Evolutionary conservation across 2,797 vertebrate species (phyloP).

Genomic region (Apogon hyalosoma): DNA sequence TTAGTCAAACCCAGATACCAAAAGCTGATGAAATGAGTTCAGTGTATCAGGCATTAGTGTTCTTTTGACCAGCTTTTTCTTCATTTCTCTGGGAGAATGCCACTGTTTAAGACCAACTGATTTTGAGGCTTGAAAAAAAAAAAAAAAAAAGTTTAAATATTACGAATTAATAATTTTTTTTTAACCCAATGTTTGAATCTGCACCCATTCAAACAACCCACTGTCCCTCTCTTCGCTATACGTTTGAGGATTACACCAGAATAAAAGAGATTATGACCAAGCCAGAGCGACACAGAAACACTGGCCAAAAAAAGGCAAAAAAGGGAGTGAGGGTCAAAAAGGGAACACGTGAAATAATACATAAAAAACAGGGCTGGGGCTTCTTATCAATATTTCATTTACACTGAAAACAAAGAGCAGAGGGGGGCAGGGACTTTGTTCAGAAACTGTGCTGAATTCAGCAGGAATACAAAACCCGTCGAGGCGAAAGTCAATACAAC

Average conservation of each 20-base stretch:
- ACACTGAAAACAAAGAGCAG: conserved; percentile 48
- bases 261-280: conserved; percentile 24
- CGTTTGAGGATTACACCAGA: conserved; percentile 19
- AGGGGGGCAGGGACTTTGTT: background rate
- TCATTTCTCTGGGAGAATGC: no score
- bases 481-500: conserved; percentile 59
- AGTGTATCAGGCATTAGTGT: background rate
- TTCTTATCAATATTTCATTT: conserved; percentile 75
- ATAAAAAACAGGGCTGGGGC: conserved; percentile 33
- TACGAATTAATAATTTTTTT: no score
- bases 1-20: conserved; percentile 9
- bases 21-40: conserved; percentile 4
- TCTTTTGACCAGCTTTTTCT: no score
- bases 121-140: background rate
- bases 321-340: conserved; percentile 14
- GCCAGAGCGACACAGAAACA: conserved; percentile 6
- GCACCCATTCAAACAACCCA: conserved; percentile 5
- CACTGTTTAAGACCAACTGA: background rate
- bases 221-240: conserved; percentile 9
- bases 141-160: no score
- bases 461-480: conserved; percentile 54
- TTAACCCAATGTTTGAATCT: no score
- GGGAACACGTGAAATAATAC: conserved; percentile 34
- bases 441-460: conserved; percentile 56
- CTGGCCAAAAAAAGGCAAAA: conserved; percentile 32